Evolutionary conservation across 1,140 invertebrate genomes (phyloP).

Genomic region (Sinonovacula constricta): DNA sequence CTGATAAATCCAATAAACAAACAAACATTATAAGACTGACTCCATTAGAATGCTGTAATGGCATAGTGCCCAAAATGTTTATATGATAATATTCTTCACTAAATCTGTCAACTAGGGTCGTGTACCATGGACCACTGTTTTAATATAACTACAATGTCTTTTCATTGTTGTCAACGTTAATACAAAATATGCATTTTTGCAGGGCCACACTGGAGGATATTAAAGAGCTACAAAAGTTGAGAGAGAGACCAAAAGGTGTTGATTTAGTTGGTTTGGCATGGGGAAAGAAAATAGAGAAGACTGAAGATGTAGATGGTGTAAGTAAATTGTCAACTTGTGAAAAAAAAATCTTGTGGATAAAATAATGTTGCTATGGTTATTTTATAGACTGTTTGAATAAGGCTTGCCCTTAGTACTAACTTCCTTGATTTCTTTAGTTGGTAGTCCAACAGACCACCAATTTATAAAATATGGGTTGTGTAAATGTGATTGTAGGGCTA

Average conservation of each 20-base stretch:
- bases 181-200: background rate
- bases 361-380: too few species aligned
- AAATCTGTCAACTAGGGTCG: background rate
- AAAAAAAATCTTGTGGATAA: too few species aligned
- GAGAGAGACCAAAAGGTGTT: conserved; percentile 48
- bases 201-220: conserved; percentile 41
- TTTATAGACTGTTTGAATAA: too few species aligned
- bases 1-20: too few species aligned
- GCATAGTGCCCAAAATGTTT: background rate
- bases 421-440: too few species aligned
- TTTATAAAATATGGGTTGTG: too few species aligned
- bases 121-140: background rate
- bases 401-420: too few species aligned
- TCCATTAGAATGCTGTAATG: too few species aligned
- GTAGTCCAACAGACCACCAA: too few species aligned
- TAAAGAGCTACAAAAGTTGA: conserved; percentile 41
- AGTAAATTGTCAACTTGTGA: background rate
- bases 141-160: background rate
- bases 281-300: conserved; percentile 46
- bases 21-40: too few species aligned
- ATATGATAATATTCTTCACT: background rate
- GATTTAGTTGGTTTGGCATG: conserved; percentile 45
- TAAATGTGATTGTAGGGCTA: too few species aligned
- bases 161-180: background rate
- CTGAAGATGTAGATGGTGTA: conserved; percentile 49